phyloP scores from a whole-genome alignment of 2,113 vertebrate species.

The Solea solea region DNA sequence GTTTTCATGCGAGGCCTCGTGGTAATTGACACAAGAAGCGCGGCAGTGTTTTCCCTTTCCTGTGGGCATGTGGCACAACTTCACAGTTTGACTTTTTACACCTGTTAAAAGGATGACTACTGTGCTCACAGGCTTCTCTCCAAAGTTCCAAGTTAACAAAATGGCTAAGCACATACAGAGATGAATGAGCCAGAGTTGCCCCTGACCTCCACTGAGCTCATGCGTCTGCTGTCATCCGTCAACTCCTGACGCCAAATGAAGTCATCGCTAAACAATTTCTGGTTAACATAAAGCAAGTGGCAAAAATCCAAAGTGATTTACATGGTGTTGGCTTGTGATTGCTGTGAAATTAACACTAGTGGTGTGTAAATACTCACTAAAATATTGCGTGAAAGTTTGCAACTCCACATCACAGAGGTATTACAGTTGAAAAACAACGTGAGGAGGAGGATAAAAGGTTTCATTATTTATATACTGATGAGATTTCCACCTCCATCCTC shows the following conservation, averaged over 20 bases:
- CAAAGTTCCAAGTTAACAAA: conserved; percentile 25
- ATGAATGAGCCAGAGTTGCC: neutral
- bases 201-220: conserved; percentile 3
- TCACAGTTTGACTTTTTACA: conserved; percentile 52
- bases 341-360: conserved; percentile 26
- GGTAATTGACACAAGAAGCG: conserved; percentile 46
- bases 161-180: neutral
- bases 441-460: neutral
- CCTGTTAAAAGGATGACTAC: conserved; percentile 25
- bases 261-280: conserved; percentile 10
- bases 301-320: conserved; percentile 12
- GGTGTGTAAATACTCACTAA: conserved; percentile 12
- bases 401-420: neutral
- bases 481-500: conserved; percentile 47
- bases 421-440: neutral
- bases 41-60: conserved; percentile 41
- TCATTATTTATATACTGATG: conserved; percentile 22
- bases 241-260: conserved; percentile 10
- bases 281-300: conserved; percentile 1
- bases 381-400: conserved; percentile 4
- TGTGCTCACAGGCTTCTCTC: conserved; percentile 14
- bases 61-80: conserved; percentile 17
- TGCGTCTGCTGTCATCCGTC: neutral
- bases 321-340: conserved; percentile 9
- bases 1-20: conserved; percentile 21